Evolutionary conservation across 1,140 invertebrate genomes (phyloP), one percentile per base, ranked within the genome.

Genomic region (Aphelenchoides fujianensis): DNA sequence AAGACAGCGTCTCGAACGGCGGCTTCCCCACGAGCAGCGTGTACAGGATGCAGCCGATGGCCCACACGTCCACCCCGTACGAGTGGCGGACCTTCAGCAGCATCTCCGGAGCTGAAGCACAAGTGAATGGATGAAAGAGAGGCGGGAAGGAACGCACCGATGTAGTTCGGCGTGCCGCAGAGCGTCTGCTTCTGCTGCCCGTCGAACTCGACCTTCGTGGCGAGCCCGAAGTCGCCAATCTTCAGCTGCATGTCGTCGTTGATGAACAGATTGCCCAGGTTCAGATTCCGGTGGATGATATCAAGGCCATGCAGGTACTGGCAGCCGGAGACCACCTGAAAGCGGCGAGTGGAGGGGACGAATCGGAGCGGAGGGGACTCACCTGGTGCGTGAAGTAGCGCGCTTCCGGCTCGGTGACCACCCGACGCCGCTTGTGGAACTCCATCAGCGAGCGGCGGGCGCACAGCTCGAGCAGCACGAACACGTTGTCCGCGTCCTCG

Each of bases 91-190:
- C 91, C 86, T 95, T 96, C 28, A 89, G 91, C 63, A 98, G 85
- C 70, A 97, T 94, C 86, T 97, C 95, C 9, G 95, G 95, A 3
- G 95, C 5, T 59, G 23, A 59, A 59, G 23, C 55, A 7, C 5
- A 19, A 30, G 28, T 16, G 41, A 48, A 23, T 48, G 12, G 12
- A 48, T 48, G 23, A 23, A 23, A 59, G 7, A 59, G 34, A 59
- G 34, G 27, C n/a, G 19, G 34, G 23, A 30, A 30, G 28, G 5
- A 59, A 5, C 28, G 23, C 55, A 19, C 55, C 94, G 79, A 97
- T 97, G 80, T 98, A 98, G 85, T 98, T 97, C 2, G 95, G 94
- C n/a, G 95, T 97, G 12, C 94, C 95, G 85, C 95, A 97, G 27
- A 97, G 85, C 37, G 94, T 97, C 86, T 90, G 91, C 27, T 75